Evolutionary conservation across 2,888 invertebrate genomes (phyloP).

Genomic region (Drosophila mimetica): DNA sequence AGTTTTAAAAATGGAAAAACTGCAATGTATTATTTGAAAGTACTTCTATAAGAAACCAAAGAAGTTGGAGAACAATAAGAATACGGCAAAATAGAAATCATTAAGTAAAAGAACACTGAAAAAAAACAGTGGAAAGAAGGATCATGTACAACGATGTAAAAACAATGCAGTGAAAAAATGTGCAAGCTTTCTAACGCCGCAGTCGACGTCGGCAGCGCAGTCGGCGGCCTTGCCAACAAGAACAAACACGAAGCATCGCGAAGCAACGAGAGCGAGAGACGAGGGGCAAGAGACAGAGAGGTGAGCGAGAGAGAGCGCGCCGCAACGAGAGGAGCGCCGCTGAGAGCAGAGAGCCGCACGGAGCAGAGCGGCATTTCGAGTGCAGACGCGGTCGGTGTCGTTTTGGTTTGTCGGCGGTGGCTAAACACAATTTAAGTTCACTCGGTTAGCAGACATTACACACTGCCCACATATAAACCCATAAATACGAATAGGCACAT

Average conservation of each 20-base stretch:
- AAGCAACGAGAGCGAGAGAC: constrained; percentile 33
- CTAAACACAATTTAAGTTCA: constrained; percentile 72
- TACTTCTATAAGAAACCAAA: too few relatives aligned
- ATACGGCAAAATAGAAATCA: not conserved
- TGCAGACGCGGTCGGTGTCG: constrained; percentile 42
- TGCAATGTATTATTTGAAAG: too few relatives aligned
- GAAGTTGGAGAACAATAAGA: not conserved
- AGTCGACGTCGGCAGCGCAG: constrained; percentile 24
- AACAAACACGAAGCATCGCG: constrained; percentile 37
- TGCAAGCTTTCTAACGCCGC: constrained; percentile 44
- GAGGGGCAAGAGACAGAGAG: not conserved
- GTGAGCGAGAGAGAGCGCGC: constrained; percentile 4
- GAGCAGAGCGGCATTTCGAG: constrained; percentile 34
- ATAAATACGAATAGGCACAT: constrained; percentile 9
- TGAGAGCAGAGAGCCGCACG: constrained; percentile 26
- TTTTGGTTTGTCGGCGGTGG: constrained; percentile 41
- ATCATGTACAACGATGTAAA: not conserved
- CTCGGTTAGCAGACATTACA: constrained; percentile 65
- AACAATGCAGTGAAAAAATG: constrained; percentile 13
- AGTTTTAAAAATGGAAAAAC: too few relatives aligned
- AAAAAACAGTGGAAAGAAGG: not conserved
- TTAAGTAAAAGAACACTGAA: not conserved
- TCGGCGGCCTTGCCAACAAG: constrained; percentile 50
- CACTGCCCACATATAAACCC: constrained; percentile 9
- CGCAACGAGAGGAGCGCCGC: constrained; percentile 1